Evolutionary conservation across 2,888 invertebrate species (phyloP).

Genomic region (Perizoma flavofasciatum): DNA sequence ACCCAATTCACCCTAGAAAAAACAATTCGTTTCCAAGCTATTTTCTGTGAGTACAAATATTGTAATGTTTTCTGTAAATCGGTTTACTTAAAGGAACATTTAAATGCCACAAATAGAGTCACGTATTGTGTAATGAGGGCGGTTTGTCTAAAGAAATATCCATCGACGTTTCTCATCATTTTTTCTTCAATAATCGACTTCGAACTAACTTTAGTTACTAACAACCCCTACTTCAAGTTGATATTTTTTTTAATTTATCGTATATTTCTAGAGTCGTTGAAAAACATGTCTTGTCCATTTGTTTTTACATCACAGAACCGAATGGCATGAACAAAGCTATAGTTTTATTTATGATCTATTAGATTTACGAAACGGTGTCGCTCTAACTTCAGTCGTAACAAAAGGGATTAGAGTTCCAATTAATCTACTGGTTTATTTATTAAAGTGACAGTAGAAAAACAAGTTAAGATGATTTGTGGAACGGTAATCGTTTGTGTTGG

Average conservation of each 20-base stretch:
- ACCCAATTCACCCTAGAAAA: no score
- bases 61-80: no score
- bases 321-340: slow-evolving; percentile 12
- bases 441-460: slow-evolving; percentile 19
- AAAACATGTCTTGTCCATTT: slow-evolving; percentile 19
- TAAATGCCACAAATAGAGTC: slow-evolving; percentile 10
- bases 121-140: slow-evolving; percentile 4
- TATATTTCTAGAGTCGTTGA: slow-evolving; percentile 7
- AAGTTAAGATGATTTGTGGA: slow-evolving; percentile 36
- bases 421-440: background rate
- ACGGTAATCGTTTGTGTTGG: slow-evolving; percentile 34
- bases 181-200: slow-evolving; percentile 9
- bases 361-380: slow-evolving; percentile 14
- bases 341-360: slow-evolving; percentile 27
- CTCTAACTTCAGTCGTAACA: slow-evolving; percentile 25
- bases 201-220: slow-evolving; percentile 16
- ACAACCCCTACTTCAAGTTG: background rate
- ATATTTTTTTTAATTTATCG: background rate
- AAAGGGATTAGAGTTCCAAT: slow-evolving; percentile 26
- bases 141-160: slow-evolving; percentile 10
- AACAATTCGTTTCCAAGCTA: no score
- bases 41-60: no score
- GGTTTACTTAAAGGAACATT: no score
- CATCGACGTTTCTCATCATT: slow-evolving; percentile 4
- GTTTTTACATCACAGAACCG: slow-evolving; percentile 23